These are phyloP conservation scores for Dolichoris vasculosae DNA, from an alignment of 1,140 invertebrate genomes.

Conservation along the genomic window DNA sequence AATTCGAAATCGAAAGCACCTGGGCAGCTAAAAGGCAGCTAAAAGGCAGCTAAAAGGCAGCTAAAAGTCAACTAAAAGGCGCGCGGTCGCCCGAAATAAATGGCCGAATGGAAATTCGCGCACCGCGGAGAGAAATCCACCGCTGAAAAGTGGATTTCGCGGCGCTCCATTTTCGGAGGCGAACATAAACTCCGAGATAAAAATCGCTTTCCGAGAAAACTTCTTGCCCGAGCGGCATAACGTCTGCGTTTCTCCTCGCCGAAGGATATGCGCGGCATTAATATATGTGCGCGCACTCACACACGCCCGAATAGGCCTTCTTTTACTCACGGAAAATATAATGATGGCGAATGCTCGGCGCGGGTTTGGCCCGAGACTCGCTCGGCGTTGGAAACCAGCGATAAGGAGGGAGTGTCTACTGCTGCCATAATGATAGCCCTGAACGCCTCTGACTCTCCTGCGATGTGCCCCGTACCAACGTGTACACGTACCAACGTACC, in stretches of 20 bases:
- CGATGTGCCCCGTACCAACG: not conserved
- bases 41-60: no score
- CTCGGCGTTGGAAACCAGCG: conserved; percentile 68
- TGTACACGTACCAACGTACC: conserved; percentile 38
- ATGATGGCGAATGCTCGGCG: conserved; percentile 64
- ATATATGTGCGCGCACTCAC: conserved; percentile 18
- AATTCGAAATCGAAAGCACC: not conserved
- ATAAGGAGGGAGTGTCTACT: conserved; percentile 72
- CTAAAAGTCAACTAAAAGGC: no score
- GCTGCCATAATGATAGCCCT: conserved; percentile 72
- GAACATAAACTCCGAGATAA: not conserved
- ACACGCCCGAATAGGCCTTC: conserved; percentile 54
- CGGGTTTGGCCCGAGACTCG: conserved; percentile 54
- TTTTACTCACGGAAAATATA: conserved; percentile 67
- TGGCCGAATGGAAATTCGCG: not conserved
- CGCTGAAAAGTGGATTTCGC: conserved; percentile 5
- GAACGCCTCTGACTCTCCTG: conserved; percentile 45
- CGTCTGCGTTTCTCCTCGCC: conserved; percentile 8
- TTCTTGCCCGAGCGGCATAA: conserved; percentile 29
- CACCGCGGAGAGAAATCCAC: not conserved
- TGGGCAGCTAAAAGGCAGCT: no score
- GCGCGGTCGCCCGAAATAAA: not conserved
- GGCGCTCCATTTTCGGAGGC: conserved; percentile 37
- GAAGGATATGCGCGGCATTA: not conserved
- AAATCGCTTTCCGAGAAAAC: conserved; percentile 51